Conservation (phyloP, 2,113 vertebrate species). For the Grantiella picta region DNA sequence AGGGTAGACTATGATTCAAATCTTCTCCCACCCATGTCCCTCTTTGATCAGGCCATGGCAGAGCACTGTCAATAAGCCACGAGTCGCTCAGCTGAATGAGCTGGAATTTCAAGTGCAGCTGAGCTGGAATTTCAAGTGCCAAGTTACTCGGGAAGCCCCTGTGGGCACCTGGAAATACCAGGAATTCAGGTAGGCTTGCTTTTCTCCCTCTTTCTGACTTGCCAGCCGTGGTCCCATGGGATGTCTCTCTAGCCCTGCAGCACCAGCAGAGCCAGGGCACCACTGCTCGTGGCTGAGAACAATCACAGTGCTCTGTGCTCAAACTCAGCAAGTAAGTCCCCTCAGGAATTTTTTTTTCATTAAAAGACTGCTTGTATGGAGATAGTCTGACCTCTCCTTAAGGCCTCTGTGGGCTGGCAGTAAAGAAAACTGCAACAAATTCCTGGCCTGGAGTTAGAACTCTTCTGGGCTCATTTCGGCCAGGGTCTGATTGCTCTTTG, state of each 20-base stretch:
- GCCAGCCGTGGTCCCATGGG: background rate
- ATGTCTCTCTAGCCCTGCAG: background rate
- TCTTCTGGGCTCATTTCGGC: background rate
- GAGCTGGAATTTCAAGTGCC: background rate
- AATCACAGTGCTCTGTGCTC: fast-evolving
- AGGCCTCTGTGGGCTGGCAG: background rate
- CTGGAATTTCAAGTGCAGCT: background rate
- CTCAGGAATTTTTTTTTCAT: background rate
- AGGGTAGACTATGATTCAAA: background rate
- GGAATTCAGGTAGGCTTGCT: background rate
- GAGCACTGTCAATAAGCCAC: background rate
- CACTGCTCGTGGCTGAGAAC: fast-evolving
- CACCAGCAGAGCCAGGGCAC: background rate
- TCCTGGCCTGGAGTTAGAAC: background rate
- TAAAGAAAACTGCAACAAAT: background rate
- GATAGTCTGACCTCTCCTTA: background rate
- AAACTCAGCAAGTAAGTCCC: background rate
- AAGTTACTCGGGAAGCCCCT: background rate
- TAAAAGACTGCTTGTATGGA: background rate
- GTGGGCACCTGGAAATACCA: background rate
- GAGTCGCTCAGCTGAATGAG: background rate
- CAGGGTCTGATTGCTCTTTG: background rate
- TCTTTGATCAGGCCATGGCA: background rate
- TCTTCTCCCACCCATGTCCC: fast-evolving
- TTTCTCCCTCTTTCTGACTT: background rate